These are phyloP conservation scores for Vicugna pacos DNA, from an alignment of 2,113 vertebrate species.

Conservation along the genomic window DNA sequence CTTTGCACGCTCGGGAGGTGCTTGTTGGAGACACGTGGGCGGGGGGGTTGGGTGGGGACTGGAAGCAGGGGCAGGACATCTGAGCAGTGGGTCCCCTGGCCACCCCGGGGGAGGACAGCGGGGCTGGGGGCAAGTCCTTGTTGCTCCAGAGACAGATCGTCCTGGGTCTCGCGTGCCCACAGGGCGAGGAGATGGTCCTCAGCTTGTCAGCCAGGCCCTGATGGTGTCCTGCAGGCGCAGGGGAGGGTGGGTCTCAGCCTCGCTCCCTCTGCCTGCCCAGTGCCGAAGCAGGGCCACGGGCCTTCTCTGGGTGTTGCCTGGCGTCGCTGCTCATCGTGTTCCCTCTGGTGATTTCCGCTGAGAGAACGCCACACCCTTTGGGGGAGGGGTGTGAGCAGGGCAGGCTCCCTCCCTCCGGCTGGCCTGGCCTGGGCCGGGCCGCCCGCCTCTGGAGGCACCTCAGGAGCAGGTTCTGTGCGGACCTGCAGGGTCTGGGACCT, in stretches of 20 bases:
- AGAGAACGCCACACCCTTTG: background rate
- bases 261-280: fast-evolving
- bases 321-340: background rate
- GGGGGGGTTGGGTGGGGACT: too few species aligned
- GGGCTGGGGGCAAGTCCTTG: too few species aligned
- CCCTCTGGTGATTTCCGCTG: background rate
- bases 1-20: too few species aligned
- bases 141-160: too few species aligned
- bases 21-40: too few species aligned
- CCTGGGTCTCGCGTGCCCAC: background rate
- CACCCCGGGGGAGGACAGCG: too few species aligned
- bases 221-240: fast-evolving
- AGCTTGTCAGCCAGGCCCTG: background rate
- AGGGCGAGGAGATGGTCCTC: background rate
- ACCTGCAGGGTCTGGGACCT: background rate
- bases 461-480: too few species aligned
- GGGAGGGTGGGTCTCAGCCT: background rate
- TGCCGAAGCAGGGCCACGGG: fast-evolving
- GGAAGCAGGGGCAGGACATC: too few species aligned
- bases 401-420: background rate
- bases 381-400: background rate
- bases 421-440: too few species aligned
- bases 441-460: too few species aligned
- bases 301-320: fast-evolving
- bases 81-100: too few species aligned